Evolutionary conservation across 2,888 invertebrate species (phyloP), one percentile per base, ranked within the genome.

Genomic region (Phasia obesa): DNA sequence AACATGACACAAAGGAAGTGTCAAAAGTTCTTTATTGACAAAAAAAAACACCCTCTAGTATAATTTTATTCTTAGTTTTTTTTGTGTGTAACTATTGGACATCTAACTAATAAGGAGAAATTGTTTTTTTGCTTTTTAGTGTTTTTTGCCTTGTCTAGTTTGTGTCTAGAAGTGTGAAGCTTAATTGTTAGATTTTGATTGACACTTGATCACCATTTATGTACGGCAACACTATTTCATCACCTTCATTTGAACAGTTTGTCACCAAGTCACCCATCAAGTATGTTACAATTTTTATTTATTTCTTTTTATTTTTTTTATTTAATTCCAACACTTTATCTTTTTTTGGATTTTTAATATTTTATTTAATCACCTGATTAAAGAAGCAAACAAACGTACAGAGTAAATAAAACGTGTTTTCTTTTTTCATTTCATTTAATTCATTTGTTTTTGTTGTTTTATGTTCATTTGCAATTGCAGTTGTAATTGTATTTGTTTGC

Each of bases 181-280:
- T 84, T 84, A 84, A 84, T 84, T 84, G 83, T 83, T 77, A 27
- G 53, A 69, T 78, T 79, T 83, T 85, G 84, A 85, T 84, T 84
- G 85, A 85, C 84, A 84, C 78, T 75, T 76, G 78, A 83, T 83
- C 82, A 73, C 82, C 84, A 77, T 81, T 84, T 82, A 69, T 73
- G 73, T 81, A 51, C 21, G 59, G 59, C 67, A 55, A 69, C 69
- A 64, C 51, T 78, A 75, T 83, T 79, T 79, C 79, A 75, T 79
- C 79, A 79, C 70, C 75, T 75, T 57, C 70, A 42, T 42, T 47
- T 17, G 27, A 70, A 51, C 76, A 79, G 83, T 83, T 83, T 83
- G 83, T 83, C 82, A 83, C 23, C 70, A 71, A 83, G 51, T 83
- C 83, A 79, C 70, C 79, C 83, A 83, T 75, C 83, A 83, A 35